Conservation (phyloP, 64 coral and sea anemone species). For the Astreopora myriophthalma region DNA sequence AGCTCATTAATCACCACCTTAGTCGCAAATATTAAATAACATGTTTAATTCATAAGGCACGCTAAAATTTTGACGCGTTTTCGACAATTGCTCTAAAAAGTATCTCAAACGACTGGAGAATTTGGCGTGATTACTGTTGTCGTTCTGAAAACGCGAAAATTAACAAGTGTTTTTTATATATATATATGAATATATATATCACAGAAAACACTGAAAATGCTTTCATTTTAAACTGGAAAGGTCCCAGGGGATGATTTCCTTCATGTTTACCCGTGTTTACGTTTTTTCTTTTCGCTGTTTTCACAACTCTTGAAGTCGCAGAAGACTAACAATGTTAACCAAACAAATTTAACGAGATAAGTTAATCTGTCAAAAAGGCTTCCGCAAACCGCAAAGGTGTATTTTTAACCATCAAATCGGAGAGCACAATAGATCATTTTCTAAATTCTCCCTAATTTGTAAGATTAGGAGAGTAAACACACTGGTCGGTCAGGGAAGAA, state of each 20-base stretch:
- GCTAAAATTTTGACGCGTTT: not conserved
- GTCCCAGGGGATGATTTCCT: not conserved
- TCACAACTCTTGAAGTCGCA: not conserved
- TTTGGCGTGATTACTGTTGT: not conserved
- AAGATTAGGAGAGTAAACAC: not conserved
- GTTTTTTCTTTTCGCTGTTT: not conserved
- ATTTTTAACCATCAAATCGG: not conserved
- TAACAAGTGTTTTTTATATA: no score
- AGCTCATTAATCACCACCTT: constrained; percentile 34
- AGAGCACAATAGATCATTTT: not conserved
- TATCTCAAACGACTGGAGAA: not conserved
- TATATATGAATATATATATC: no score
- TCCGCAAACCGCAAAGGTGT: constrained; percentile 23
- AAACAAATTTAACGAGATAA: constrained; percentile 30
- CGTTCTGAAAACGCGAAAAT: not conserved
- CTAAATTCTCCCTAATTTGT: not conserved
- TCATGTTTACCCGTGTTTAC: constrained; percentile 19
- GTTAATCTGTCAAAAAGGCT: constrained; percentile 27
- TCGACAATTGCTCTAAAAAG: not conserved
- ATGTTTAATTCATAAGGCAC: not conserved
- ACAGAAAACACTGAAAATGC: not conserved
- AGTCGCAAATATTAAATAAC: constrained; percentile 39
- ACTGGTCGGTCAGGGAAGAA: not conserved
- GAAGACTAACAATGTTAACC: not conserved
- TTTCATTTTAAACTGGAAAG: not conserved